Evolutionary conservation across 2,888 invertebrate species (phyloP).

Genomic region (Rhingia rostrata): DNA sequence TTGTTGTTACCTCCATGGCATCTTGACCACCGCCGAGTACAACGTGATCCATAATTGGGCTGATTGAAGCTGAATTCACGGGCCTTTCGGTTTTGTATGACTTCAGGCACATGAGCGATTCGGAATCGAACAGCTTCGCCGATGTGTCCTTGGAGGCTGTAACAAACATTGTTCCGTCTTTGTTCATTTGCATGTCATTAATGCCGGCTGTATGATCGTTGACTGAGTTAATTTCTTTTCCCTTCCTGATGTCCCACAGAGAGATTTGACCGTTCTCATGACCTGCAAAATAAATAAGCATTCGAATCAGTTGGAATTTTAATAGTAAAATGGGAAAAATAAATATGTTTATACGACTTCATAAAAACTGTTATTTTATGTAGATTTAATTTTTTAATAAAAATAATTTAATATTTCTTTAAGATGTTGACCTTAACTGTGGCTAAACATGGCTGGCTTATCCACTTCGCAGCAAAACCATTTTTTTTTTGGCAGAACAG

Average conservation of each 20-base stretch:
- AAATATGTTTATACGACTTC: too few species aligned
- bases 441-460: too few species aligned
- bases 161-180: constrained; percentile 97
- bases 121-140: constrained; percentile 96
- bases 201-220: constrained; percentile 94
- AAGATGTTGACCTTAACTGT: too few species aligned
- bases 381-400: too few species aligned
- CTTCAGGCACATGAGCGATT: constrained; percentile 93
- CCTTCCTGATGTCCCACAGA: constrained; percentile 96
- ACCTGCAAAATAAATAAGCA: constrained; percentile 81
- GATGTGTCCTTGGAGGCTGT: constrained; percentile 98
- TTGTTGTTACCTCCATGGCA: constrained; percentile 99
- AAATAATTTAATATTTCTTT: too few species aligned
- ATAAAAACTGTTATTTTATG: too few species aligned
- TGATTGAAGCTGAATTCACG: constrained; percentile 98
- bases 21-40: constrained; percentile 99
- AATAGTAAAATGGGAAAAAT: too few species aligned
- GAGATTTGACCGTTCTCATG: constrained; percentile 96
- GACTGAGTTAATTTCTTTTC: constrained; percentile 90
- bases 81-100: constrained; percentile 99
- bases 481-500: too few species aligned
- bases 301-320: too few species aligned
- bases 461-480: too few species aligned
- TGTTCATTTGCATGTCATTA: constrained; percentile 97
- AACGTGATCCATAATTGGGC: constrained; percentile 97